These are phyloP conservation scores for Rhagium mordax DNA, from an alignment of 2,888 invertebrate species.

Conservation along the genomic window DNA sequence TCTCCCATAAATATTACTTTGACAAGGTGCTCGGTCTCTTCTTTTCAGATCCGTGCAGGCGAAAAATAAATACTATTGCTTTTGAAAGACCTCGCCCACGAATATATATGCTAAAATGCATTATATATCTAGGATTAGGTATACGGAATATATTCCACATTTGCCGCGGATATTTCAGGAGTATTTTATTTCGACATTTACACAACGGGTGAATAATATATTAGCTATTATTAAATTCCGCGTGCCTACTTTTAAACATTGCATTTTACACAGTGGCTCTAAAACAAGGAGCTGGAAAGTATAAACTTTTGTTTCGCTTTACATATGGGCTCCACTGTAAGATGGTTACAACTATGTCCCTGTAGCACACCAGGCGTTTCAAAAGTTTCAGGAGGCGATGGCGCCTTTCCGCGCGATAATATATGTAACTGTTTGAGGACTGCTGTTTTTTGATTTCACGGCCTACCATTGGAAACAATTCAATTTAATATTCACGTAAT, in stretches of 20 bases:
- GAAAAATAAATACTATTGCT: slow-evolving; percentile 49
- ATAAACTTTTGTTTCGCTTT: too few species aligned
- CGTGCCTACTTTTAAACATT: not conserved
- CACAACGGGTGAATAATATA: not conserved
- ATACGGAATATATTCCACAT: not conserved
- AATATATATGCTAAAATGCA: slow-evolving; percentile 12
- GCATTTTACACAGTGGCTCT: too few species aligned
- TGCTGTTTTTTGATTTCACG: too few species aligned
- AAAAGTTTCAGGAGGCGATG: too few species aligned
- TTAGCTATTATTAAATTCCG: not conserved
- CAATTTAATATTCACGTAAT: too few species aligned
- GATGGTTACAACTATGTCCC: too few species aligned
- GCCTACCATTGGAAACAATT: too few species aligned
- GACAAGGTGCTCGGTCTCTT: slow-evolving; percentile 47
- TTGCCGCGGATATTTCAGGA: not conserved
- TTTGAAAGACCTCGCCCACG: slow-evolving; percentile 20
- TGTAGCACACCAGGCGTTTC: too few species aligned
- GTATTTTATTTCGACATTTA: not conserved
- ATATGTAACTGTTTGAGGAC: too few species aligned
- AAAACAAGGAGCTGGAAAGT: too few species aligned
- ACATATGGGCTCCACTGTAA: too few species aligned
- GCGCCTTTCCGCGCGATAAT: too few species aligned
- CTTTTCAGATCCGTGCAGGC: slow-evolving; percentile 49
- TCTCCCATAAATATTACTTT: slow-evolving; percentile 51
- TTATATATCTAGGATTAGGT: not conserved